A percentile compares a stretch with the other conserved stretches of the same genome.
These are phyloP conservation scores for Noctua pronuba DNA, from an alignment of 2,888 invertebrate genomes.

Conservation along the genomic window DNA sequence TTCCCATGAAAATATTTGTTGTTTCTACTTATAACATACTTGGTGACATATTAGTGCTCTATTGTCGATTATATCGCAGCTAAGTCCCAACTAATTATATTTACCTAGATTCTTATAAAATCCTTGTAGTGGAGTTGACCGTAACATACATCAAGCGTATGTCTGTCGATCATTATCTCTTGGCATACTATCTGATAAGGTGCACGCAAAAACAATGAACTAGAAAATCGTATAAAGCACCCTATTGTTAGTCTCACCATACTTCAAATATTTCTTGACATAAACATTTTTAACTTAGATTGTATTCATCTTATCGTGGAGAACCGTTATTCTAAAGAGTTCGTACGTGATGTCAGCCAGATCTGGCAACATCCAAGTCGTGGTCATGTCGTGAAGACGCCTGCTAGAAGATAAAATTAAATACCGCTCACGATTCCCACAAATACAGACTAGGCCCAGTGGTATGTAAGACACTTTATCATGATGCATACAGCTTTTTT, in stretches of 20 bases:
- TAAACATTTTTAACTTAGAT: neutral
- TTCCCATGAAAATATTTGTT: conserved; percentile 72
- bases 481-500: neutral
- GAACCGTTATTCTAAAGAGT: conserved; percentile 29
- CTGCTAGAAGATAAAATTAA: conserved; percentile 15
- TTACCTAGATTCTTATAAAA: conserved; percentile 60
- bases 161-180: conserved; percentile 38
- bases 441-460: neutral
- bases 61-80: conserved; percentile 67
- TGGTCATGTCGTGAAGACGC: conserved; percentile 24
- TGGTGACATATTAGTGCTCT: conserved; percentile 59
- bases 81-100: conserved; percentile 58
- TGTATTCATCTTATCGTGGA: neutral
- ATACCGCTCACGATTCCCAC: conserved; percentile 29
- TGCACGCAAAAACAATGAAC: conserved; percentile 42
- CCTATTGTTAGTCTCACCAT: conserved; percentile 18
- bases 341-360: conserved; percentile 1
- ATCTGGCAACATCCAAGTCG: conserved; percentile 13
- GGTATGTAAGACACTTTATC: neutral
- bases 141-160: conserved; percentile 41
- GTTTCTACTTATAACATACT: conserved; percentile 65
- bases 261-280: neutral
- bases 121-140: conserved; percentile 52
- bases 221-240: conserved; percentile 19
- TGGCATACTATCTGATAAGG: conserved; percentile 38